Conservation (phyloP, 1,140 invertebrate genomes). For the Musca domestica region DNA sequence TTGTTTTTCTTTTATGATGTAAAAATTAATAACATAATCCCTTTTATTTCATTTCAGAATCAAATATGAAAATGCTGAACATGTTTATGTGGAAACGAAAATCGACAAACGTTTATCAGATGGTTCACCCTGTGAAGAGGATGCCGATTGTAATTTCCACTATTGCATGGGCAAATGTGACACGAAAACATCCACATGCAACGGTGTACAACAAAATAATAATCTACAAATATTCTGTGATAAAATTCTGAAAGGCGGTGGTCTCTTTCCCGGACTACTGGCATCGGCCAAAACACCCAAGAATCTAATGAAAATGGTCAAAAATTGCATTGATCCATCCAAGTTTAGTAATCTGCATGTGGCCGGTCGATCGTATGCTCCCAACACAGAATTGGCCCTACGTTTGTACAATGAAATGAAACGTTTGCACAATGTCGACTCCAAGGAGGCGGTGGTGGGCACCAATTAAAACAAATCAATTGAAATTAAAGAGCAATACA, state of each 20-base stretch:
- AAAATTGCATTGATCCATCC: conserved; percentile 41
- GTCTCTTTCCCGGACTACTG: conserved; percentile 42
- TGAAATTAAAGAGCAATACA: background rate
- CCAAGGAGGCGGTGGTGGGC: too few species aligned
- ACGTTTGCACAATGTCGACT: conserved; percentile 30
- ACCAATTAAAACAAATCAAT: too few species aligned
- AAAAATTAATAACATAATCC: too few species aligned
- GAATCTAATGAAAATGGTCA: conserved; percentile 36
- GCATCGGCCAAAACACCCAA: conserved; percentile 29
- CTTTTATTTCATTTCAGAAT: conserved; percentile 28
- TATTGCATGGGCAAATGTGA: conserved; percentile 44
- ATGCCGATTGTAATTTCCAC: conserved; percentile 43
- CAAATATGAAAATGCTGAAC: conserved; percentile 48
- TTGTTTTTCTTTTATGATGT: too few species aligned
- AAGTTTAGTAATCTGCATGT: conserved; percentile 36
- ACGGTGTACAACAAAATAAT: conserved; percentile 45
- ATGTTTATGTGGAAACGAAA: conserved; percentile 45
- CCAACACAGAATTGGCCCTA: conserved; percentile 39
- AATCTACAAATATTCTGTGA: conserved; percentile 49
- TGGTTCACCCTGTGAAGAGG: conserved; percentile 35
- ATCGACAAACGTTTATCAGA: conserved; percentile 42
- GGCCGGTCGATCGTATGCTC: conserved; percentile 35
- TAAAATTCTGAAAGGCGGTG: conserved; percentile 37
- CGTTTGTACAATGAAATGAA: conserved; percentile 47
- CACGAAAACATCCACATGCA: conserved; percentile 33